Percentiles rank a stretch among this genome's conserved stretches.
These are phyloP conservation scores for Epizoanthus rinbou DNA, from an alignment of 92 coral and sea anemone species.

Conservation along the genomic window DNA sequence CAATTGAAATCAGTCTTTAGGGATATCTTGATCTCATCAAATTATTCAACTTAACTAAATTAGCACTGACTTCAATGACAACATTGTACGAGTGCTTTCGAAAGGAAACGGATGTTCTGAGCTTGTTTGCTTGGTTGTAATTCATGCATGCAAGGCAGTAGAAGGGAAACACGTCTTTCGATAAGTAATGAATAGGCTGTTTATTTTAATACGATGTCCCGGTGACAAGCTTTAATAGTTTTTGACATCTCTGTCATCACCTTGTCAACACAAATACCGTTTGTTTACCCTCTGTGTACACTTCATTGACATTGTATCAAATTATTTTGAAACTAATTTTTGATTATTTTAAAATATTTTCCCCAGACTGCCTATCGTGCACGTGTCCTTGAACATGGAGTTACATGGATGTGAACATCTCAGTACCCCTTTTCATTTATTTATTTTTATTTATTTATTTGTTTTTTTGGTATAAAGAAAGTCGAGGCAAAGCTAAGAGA, in stretches of 20 bases:
- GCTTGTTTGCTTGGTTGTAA: not conserved
- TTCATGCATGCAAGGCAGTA: not conserved
- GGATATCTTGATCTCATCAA: not conserved
- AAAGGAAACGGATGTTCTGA: constrained; percentile 26
- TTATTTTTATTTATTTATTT: too few species aligned
- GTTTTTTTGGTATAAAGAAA: too few species aligned
- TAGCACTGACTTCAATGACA: not conserved
- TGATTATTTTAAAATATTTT: too few species aligned
- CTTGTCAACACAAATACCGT: not conserved
- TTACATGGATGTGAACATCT: too few species aligned
- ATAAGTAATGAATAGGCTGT: constrained; percentile 38
- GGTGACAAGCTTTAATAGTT: constrained; percentile 8
- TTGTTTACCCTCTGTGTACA: too few species aligned
- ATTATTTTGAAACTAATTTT: too few species aligned
- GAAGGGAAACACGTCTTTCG: constrained; percentile 37
- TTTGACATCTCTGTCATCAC: constrained; percentile 11
- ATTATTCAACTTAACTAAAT: not conserved
- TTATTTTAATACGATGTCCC: constrained; percentile 21
- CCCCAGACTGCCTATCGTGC: too few species aligned
- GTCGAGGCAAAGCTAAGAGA: too few species aligned
- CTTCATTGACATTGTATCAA: too few species aligned
- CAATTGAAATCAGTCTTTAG: too few species aligned
- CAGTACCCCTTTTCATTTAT: too few species aligned
- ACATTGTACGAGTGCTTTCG: not conserved
- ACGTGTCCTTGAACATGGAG: too few species aligned